Percentiles rank a stretch among this genome's conserved stretches.
phyloP scores from a whole-genome alignment of 2,888 invertebrate genomes.

The Zootermopsis nevadensis region DNA sequence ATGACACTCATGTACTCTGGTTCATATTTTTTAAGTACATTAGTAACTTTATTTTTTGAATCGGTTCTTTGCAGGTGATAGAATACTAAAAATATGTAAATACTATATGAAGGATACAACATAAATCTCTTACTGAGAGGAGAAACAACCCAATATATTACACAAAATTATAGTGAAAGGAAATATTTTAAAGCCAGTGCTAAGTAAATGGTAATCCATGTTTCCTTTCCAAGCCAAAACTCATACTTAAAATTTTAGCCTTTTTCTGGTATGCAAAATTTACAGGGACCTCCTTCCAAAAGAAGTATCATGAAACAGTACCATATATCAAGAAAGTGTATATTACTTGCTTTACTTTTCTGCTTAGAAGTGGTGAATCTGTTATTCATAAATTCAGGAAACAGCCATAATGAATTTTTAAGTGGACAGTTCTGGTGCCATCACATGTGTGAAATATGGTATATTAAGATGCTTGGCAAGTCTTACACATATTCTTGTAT shows the following conservation, averaged over 20 bases:
- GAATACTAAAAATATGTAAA: constrained; percentile 55
- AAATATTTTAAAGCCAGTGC: not conserved
- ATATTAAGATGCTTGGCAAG: too few relatives aligned
- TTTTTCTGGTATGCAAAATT: not conserved
- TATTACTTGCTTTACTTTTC: too few relatives aligned
- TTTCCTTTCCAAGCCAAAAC: not conserved
- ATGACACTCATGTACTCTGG: constrained; percentile 23
- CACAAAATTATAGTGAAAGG: constrained; percentile 22
- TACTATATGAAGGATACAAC: constrained; percentile 54
- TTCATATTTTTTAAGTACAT: constrained; percentile 39
- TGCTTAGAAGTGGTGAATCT: too few relatives aligned
- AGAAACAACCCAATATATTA: constrained; percentile 24
- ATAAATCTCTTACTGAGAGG: constrained; percentile 45
- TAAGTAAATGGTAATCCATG: constrained; percentile 14
- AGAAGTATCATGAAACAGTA: too few relatives aligned
- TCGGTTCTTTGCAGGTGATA: constrained; percentile 54
- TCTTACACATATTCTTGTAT: too few relatives aligned
- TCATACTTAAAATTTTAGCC: not conserved
- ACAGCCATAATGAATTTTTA: too few relatives aligned
- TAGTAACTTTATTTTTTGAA: constrained; percentile 54
- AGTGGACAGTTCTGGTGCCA: too few relatives aligned
- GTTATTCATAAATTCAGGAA: too few relatives aligned
- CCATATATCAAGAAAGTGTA: too few relatives aligned
- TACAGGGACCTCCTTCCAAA: not conserved
- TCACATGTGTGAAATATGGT: too few relatives aligned